These are phyloP conservation scores for Pogonus chalceus DNA, from an alignment of 1,140 invertebrate genomes.

Conservation along the genomic window DNA sequence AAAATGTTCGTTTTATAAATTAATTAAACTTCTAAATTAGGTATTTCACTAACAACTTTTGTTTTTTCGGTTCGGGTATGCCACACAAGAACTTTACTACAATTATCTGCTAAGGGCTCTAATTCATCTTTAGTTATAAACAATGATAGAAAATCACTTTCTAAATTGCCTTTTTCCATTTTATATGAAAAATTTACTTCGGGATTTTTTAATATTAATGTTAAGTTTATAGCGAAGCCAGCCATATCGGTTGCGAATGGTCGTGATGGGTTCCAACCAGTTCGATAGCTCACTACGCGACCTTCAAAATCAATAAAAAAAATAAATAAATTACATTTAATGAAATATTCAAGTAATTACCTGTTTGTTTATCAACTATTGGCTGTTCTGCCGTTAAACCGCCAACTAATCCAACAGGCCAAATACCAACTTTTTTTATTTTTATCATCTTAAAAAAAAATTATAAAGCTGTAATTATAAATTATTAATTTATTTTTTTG, in stretches of 20 bases:
- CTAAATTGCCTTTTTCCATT: constrained; percentile 80
- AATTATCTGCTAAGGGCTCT: constrained; percentile 81
- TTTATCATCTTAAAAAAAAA: constrained; percentile 55
- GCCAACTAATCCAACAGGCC: constrained; percentile 94
- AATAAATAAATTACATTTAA: constrained; percentile 5
- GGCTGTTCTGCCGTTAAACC: constrained; percentile 81
- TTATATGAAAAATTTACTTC: constrained; percentile 74
- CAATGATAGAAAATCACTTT: constrained; percentile 79
- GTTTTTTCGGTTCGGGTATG: constrained; percentile 89
- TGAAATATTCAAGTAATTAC: no score
- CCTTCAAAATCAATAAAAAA: constrained; percentile 18
- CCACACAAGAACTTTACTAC: constrained; percentile 93
- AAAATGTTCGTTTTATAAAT: no score
- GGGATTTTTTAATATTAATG: constrained; percentile 63
- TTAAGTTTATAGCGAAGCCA: constrained; percentile 88
- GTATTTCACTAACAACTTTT: constrained; percentile 58
- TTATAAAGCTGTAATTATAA: not conserved
- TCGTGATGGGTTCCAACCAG: constrained; percentile 76
- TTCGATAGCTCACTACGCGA: constrained; percentile 75
- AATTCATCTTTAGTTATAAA: constrained; percentile 67
- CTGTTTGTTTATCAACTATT: constrained; percentile 50
- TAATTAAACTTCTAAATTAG: constrained; percentile 69
- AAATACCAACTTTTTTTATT: constrained; percentile 83
- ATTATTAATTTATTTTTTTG: not conserved
- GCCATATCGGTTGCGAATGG: constrained; percentile 98